Evolutionary conservation across 2,797 vertebrate genomes (phyloP), one percentile per base, ranked within the genome.

Genomic region (Esox masquinongy): DNA sequence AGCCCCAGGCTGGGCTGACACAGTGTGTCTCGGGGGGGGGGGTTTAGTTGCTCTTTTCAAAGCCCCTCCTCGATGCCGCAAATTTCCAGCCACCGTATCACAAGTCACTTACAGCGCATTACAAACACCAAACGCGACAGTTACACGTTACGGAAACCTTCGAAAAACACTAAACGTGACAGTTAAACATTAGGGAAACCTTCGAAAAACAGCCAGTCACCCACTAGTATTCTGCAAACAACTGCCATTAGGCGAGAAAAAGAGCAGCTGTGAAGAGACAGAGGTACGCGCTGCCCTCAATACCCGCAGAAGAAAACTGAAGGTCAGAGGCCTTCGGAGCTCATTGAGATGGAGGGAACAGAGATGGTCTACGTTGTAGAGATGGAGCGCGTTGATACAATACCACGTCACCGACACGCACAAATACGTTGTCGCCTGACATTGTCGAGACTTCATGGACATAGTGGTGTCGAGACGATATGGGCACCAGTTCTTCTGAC

Each of bases 1-100:
- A 82, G 84, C 84, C 70, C 1, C 16, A 77, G 69, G 78, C 77
- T 22, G 34, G 63, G 7, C 61, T 17, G 12, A 29, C 9, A 9
- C 19, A 39, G 66, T 68, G 19, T 67, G 34, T 68, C 34, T 68
- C 1, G 31, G 29, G 34, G 17, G 16, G 5, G 16, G 64, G 29
- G 15, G 17, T 2, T 29, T 17, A 34, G 64, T 9, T 68, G 64
- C 64, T 36, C 64, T 68, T 36, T 64, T 64, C 14, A 64, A 31
- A 31, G 31, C 64, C 34, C 66, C 15, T 29, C n/a, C 31, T 39
- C 19, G 7, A 19, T 11, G 34, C 15, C 66, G 34, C 4, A 19
- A 68, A 16, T 2, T 29, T 15, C 15, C 17, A 68, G 19, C 66
- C 66, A 39, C 66, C 17, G 2, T 26, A 64, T 31, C 14, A 36